Base-by-base conservation (phyloP, 2,797 vertebrate species). In the Neopelma chrysocephalum region DNA sequence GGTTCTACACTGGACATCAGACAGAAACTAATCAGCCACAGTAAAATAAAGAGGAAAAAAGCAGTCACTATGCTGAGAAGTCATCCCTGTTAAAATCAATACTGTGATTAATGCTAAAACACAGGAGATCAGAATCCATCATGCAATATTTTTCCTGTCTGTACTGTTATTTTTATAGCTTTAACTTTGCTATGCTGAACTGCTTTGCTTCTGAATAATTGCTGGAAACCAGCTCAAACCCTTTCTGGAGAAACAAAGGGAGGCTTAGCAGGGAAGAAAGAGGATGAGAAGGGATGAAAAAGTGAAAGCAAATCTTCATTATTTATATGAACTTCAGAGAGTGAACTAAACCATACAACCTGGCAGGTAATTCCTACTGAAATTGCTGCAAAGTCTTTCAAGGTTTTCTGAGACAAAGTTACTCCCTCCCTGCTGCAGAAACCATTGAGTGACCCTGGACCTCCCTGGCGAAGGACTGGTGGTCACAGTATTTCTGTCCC, bases 81-180 rank as follows among this genome's bases (percentile, higher is more conserved):
- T 62, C 80, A 84, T 80, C 68, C 86, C 23, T 73, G 71, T 57
- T 94, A 84, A 95, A 95, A 96, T 96, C 96, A 95, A 96, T 95
- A 93, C 45, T 12, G 34, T 96, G 90, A 97, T 96, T 96, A 95
- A 97, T 94, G 94, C 16, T 68, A 85, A 89, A 93, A 73, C 83
- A 80, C 56, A 73, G 50, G 76, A 78, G 89, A 92, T 85, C 79
- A 78, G 68, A 89, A 96, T 94, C 91, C 91, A 94, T 93, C 95
- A 93, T 82, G 87, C 36, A 91, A 86, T 95, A 95, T 94, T 96
- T 96, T 93, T 87, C 86, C 83, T 92, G 82, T 43, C 94, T 71
- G 36, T 87, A 36, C 89, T 60, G 58, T 90, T 97, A 96, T 77
- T 96, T 96, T 96, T 95, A 89, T 89, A 82, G 61, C 83, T 90